Evolutionary conservation across 1,140 invertebrate species (phyloP), one percentile per base, ranked within the genome.

Genomic region (Heliconius nattereri): DNA sequence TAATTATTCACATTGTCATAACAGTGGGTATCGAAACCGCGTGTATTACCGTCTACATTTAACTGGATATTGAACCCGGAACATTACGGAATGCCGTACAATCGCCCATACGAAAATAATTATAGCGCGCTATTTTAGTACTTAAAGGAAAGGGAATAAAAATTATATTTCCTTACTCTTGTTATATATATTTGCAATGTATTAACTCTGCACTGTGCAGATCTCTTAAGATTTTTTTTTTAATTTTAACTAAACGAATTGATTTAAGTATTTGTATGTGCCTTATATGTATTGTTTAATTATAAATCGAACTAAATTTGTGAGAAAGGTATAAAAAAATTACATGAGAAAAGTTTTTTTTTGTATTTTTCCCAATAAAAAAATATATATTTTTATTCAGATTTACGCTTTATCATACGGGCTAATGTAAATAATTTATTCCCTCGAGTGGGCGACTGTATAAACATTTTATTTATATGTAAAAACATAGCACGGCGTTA

Each of bases 21-120:
- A 52, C 78, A 70, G 19, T 66, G 23, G 23, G 23, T 57, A 76
- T 76, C 52, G n/a, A 23, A 79, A 75, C 74, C 57, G 57, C 26
- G 35, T 23, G 35, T 40, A 73, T 40, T 81, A 37, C 45, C 71
- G 75, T 23, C 6, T 71, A 73, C 76, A 75, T 81, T 81, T 75
- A 78, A 81, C 57, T 75, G 80, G 76, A 73, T 78, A 78, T 75
- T 81, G 80, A 81, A 81, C 80, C 80, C 80, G 80, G 80, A 81
- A 81, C 76, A 76, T 73, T 80, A 74, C 71, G 71, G 73, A 79
- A 79, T 71, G 75, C 52, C 13, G 32, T 52, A 77, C 75, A 80
- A 54, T 74, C 35, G 26, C 26, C 79, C 74, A 77, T 75, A 75
- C 7, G 7, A 75, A 54, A 35, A 54, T 71, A 77, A 74, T 73